Evolutionary conservation across 2,888 invertebrate genomes (phyloP), one percentile per base, ranked within the genome.

Genomic region (Drosophila buzzatii): DNA sequence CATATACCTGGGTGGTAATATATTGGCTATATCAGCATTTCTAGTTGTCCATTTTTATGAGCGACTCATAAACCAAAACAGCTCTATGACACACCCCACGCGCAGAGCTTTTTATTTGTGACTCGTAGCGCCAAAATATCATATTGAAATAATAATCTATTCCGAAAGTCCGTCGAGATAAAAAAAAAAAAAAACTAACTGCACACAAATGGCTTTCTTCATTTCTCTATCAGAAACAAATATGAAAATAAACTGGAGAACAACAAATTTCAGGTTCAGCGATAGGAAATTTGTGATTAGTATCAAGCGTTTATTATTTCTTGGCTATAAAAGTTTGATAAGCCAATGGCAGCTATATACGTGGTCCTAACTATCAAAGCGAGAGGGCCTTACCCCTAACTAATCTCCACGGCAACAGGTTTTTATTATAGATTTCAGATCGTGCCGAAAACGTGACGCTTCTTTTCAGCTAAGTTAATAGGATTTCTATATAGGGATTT

Each of bases 281-380:
- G 85, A 87, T 83, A 83, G 49, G 44, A 41, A 71, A 66, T 71
- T 73, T 66, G 61, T 69, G 81, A 76, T 77, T 81, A 44, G 61
- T 66, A 85, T 86, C 79, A 66, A 45, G 55, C 60, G 60, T 81
- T 79, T 85, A 74, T 81, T 82, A 71, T 87, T 81, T 76, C 68
- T 72, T 69, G 18, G 72, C 57, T 44, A 76, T 58, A 69, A 69
- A 55, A 18, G 27, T 44, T 20, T 14, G 74, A 74, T 69, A 74
- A 61, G 59, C 39, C 56, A 45, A 23, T 60, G 42, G 41, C 56
- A 23, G 45, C 20, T 23, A 55, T 58, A 52, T 52, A 68, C 68
- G 59, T 62, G 62, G 68, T 33, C n/a, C 55, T 31, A 35, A 14
- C 57, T 51, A 51, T 42, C 23, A 31, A n/a, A 20, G 23, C 39